A percentile compares a stretch with the other conserved stretches of the same genome.
phyloP scores from a whole-genome alignment of 2,888 invertebrate genomes.

The Altica lythri region DNA sequence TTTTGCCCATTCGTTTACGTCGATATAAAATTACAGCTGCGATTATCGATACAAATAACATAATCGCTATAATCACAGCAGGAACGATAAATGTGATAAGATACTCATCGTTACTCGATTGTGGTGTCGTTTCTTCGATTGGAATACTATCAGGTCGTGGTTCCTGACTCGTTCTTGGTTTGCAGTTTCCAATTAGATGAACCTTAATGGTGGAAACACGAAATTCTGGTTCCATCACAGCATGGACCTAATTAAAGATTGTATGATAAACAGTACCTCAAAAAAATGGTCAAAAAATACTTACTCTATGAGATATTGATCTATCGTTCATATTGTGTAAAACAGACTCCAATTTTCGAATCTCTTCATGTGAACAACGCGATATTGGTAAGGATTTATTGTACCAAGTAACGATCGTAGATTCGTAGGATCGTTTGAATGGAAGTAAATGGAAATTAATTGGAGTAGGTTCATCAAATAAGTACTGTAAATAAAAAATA shows the following conservation, averaged over 20 bases:
- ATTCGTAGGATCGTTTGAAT: constrained; percentile 66
- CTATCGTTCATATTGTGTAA: constrained; percentile 64
- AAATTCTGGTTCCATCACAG: constrained; percentile 73
- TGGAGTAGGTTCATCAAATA: constrained; percentile 78
- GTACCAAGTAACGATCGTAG: constrained; percentile 76
- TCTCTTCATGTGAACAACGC: constrained; percentile 78
- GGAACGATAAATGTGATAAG: constrained; percentile 87
- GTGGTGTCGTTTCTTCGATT: constrained; percentile 50
- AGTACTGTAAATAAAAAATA: constrained; percentile 60
- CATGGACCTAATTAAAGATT: constrained; percentile 60
- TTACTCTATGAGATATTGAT: constrained; percentile 59
- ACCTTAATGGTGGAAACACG: constrained; percentile 69
- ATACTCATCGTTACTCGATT: constrained; percentile 65
- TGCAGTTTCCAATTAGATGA: constrained; percentile 66
- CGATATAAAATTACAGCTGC: constrained; percentile 89
- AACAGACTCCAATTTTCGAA: constrained; percentile 72
- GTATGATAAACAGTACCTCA: neutral
- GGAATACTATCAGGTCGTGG: constrained; percentile 39
- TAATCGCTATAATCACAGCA: constrained; percentile 83
- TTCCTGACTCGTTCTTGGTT: constrained; percentile 46
- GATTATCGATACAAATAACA: constrained; percentile 84
- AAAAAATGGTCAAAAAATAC: neutral
- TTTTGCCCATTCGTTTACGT: constrained; percentile 81
- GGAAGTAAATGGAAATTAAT: constrained; percentile 75
- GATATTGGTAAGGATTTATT: constrained; percentile 78